phyloP scores from a whole-genome alignment of 2,113 vertebrate genomes.

The Plotosus lineatus region DNA sequence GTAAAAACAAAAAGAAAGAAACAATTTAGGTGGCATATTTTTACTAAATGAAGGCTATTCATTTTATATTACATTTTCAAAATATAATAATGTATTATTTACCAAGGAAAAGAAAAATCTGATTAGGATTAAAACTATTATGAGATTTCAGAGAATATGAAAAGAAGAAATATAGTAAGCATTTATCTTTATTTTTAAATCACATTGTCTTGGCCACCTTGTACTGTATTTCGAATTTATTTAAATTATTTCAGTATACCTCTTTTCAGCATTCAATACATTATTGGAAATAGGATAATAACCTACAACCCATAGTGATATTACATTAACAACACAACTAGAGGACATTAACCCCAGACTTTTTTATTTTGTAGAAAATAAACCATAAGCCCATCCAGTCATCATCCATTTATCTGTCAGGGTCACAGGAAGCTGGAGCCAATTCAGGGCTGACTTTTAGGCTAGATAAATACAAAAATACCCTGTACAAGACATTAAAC shows the following conservation, averaged over 20 bases:
- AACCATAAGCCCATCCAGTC: too few relatives aligned
- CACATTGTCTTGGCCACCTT: too few relatives aligned
- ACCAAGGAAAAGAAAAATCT: background rate
- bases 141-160: background rate
- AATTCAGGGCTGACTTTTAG: too few relatives aligned
- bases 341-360: too few relatives aligned
- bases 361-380: too few relatives aligned
- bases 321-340: too few relatives aligned
- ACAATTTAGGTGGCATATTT: background rate
- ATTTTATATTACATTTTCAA: background rate
- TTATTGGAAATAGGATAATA: background rate
- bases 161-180: background rate
- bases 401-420: too few relatives aligned
- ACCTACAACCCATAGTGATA: too few relatives aligned
- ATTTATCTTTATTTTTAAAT: too few relatives aligned
- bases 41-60: background rate
- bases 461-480: too few relatives aligned
- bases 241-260: background rate
- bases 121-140: background rate
- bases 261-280: background rate
- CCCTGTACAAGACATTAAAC: too few relatives aligned
- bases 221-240: background rate
- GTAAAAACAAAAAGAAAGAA: conserved; percentile 2
- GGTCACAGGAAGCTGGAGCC: too few relatives aligned
- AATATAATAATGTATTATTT: background rate